phyloP scores from a whole-genome alignment of 2,888 invertebrate species.

The Gasteruption jaculator region DNA sequence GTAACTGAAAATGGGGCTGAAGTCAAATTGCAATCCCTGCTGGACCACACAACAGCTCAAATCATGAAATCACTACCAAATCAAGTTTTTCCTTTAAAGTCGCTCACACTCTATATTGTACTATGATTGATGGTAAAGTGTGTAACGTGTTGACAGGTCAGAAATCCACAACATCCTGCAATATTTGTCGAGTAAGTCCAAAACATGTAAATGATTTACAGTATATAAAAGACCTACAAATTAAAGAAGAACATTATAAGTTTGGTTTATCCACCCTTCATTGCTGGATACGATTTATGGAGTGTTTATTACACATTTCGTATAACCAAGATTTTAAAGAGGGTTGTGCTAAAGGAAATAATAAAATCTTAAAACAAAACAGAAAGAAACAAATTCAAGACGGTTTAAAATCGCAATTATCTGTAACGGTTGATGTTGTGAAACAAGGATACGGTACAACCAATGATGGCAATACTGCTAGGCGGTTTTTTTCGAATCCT shows the following conservation, averaged over 20 bases:
- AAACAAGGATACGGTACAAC: slow-evolving; percentile 10
- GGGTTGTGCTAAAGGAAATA: slow-evolving; percentile 5
- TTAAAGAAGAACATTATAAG: slow-evolving; percentile 11
- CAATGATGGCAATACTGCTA: slow-evolving; percentile 14
- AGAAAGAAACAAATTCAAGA: slow-evolving; percentile 13
- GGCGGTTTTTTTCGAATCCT: slow-evolving; percentile 12
- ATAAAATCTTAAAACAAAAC: slow-evolving; percentile 9
- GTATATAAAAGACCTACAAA: slow-evolving; percentile 6
- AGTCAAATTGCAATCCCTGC: too few species aligned
- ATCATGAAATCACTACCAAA: too few species aligned
- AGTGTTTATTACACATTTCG: slow-evolving; percentile 12
- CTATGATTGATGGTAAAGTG: slow-evolving; percentile 17
- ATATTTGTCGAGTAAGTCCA: slow-evolving; percentile 15
- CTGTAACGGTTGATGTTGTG: slow-evolving; percentile 13
- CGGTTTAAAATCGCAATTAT: slow-evolving; percentile 12
- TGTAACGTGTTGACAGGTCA: slow-evolving; percentile 12
- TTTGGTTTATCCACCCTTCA: slow-evolving; percentile 14
- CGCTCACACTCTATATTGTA: slow-evolving; percentile 13
- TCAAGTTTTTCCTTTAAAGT: slow-evolving; percentile 11
- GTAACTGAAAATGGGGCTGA: too few species aligned
- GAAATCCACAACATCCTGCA: slow-evolving; percentile 14
- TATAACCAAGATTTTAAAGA: slow-evolving; percentile 13
- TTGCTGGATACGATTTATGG: slow-evolving; percentile 13
- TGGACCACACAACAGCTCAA: too few species aligned
- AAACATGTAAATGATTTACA: slow-evolving; percentile 14